Conservation (phyloP, 2,888 invertebrate genomes). For the Hipparchia sbordonii region DNA sequence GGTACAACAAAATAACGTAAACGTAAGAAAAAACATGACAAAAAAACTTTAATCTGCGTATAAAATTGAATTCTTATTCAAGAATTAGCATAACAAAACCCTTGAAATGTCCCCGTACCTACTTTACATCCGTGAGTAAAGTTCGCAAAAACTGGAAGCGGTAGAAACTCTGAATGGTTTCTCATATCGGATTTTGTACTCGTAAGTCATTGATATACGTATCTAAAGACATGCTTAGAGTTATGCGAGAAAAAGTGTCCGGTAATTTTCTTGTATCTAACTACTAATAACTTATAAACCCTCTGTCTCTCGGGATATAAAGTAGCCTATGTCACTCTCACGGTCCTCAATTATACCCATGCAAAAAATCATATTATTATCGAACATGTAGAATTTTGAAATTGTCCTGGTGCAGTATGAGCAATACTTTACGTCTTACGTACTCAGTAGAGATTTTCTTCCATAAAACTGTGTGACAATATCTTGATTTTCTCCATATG, state of each 20-base stretch:
- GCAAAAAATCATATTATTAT: no score
- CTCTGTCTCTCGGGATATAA: no score
- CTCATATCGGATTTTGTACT: slow-evolving; percentile 15
- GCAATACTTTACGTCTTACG: no score
- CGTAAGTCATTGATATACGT: slow-evolving; percentile 6
- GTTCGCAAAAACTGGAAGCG: slow-evolving; percentile 10
- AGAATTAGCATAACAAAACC: slow-evolving; percentile 16
- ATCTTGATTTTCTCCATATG: no score
- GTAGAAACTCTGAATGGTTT: slow-evolving; percentile 16
- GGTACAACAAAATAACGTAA: neutral
- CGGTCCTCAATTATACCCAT: no score
- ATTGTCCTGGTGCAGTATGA: no score
- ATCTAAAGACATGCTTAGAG: neutral
- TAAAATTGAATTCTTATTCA: slow-evolving; percentile 10
- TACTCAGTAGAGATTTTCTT: no score
- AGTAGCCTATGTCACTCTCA: no score
- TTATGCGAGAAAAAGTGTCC: neutral
- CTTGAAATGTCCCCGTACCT: slow-evolving; percentile 12
- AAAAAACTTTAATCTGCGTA: neutral
- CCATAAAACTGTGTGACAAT: no score
- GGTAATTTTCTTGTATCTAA: neutral
- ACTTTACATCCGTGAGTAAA: slow-evolving; percentile 13
- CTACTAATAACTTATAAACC: no score
- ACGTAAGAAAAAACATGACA: neutral
- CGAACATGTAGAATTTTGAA: no score